Evolutionary conservation across 2,888 invertebrate species (phyloP).

Genomic region (Drosophila macrothrix): DNA sequence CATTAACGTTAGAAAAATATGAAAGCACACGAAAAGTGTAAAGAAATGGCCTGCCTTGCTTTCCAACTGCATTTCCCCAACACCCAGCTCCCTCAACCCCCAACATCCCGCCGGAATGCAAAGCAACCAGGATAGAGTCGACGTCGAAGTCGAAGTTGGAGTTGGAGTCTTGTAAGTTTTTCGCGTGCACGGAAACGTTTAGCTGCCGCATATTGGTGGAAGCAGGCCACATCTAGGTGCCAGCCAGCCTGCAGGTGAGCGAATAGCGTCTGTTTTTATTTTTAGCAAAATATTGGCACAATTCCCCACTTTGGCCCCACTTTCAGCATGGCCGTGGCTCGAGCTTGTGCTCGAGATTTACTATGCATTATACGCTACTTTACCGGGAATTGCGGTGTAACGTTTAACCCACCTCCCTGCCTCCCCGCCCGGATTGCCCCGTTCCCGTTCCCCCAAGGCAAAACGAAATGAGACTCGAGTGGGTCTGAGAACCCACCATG

Average conservation of each 20-base stretch:
- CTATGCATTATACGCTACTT: constrained; percentile 66
- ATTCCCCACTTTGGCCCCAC: constrained; percentile 20
- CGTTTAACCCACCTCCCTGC: constrained; percentile 12
- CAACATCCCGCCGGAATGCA: constrained; percentile 44
- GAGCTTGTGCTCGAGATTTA: constrained; percentile 50
- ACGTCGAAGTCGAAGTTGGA: background rate
- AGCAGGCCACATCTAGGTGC: constrained; percentile 39
- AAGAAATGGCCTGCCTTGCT: constrained; percentile 65
- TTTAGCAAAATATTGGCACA: constrained; percentile 76
- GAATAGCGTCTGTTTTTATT: constrained; percentile 73
- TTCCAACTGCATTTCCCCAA: constrained; percentile 49
- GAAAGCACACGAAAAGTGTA: constrained; percentile 76
- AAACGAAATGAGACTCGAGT: constrained; percentile 21
- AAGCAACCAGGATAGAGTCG: constrained; percentile 37
- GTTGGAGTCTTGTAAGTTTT: constrained; percentile 41
- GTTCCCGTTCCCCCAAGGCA: background rate
- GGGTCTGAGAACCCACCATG: constrained; percentile 13
- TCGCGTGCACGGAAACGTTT: constrained; percentile 80
- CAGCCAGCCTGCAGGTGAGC: constrained; percentile 25
- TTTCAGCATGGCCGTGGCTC: constrained; percentile 25
- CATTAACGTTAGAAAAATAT: constrained; percentile 79
- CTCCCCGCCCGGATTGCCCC: background rate
- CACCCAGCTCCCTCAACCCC: background rate
- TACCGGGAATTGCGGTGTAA: constrained; percentile 29
- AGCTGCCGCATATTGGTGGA: constrained; percentile 72